phyloP scores from a whole-genome alignment of 2,797 vertebrate genomes.

The Rhinella marina region DNA sequence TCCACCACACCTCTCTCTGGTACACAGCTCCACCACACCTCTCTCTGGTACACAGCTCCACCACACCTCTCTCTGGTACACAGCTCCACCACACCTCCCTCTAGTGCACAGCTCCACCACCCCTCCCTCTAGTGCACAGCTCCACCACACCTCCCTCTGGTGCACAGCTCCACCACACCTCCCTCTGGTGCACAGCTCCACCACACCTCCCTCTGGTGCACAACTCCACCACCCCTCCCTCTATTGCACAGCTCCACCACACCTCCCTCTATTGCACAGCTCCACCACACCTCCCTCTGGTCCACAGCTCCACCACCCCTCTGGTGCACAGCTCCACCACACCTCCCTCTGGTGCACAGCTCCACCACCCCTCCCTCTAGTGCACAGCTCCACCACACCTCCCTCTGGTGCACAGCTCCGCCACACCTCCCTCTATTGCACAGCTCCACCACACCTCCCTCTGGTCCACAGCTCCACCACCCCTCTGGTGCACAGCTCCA shows the following conservation, averaged over 20 bases:
- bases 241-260: background rate
- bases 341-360: background rate
- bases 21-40: background rate
- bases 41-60: background rate
- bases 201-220: too few relatives aligned
- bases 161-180: too few relatives aligned
- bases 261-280: background rate
- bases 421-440: background rate
- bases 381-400: background rate
- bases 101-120: background rate
- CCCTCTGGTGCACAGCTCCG: background rate
- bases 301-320: background rate
- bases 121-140: background rate
- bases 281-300: background rate
- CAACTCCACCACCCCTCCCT: too few relatives aligned
- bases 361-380: background rate
- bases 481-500: too few relatives aligned
- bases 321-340: background rate
- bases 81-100: background rate
- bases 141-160: background rate
- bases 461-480: too few relatives aligned
- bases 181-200: background rate
- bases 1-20: background rate
- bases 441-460: background rate
- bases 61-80: too few relatives aligned